Evolutionary conservation across 2,888 invertebrate genomes (phyloP).

Genomic region (Sinohyriopsis cumingii): DNA sequence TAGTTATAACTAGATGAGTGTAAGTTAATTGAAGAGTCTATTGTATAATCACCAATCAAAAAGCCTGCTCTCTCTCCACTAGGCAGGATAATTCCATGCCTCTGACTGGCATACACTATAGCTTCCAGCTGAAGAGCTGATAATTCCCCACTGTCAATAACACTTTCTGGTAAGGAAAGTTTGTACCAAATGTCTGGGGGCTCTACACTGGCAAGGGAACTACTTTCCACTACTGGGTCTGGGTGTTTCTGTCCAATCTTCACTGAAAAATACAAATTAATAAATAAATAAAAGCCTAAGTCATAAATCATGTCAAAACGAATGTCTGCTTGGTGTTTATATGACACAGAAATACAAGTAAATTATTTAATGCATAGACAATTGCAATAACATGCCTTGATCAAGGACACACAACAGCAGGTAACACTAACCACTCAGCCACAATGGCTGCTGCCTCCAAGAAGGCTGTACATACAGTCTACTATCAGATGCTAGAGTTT

Average conservation of each 20-base stretch:
- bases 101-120: conserved; percentile 96
- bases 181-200: conserved; percentile 93
- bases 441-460: no score
- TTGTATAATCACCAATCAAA: conserved; percentile 81
- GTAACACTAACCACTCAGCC: no score
- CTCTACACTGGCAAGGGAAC: conserved; percentile 95
- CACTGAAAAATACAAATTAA: conserved; percentile 75
- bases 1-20: not conserved
- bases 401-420: no score
- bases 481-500: no score
- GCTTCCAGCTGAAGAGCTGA: conserved; percentile 98
- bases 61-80: conserved; percentile 95
- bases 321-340: no score
- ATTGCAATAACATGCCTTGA: no score
- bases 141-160: conserved; percentile 85
- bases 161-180: conserved; percentile 80
- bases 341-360: no score
- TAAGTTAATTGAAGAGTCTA: no score
- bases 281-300: no score
- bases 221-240: conserved; percentile 98
- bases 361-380: no score
- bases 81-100: conserved; percentile 90
- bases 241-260: conserved; percentile 97
- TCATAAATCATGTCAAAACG: no score
- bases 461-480: no score